Evolutionary conservation across 1,140 invertebrate species (phyloP), one percentile per base, ranked within the genome.

Genomic region (Atopsyche davidsoni): DNA sequence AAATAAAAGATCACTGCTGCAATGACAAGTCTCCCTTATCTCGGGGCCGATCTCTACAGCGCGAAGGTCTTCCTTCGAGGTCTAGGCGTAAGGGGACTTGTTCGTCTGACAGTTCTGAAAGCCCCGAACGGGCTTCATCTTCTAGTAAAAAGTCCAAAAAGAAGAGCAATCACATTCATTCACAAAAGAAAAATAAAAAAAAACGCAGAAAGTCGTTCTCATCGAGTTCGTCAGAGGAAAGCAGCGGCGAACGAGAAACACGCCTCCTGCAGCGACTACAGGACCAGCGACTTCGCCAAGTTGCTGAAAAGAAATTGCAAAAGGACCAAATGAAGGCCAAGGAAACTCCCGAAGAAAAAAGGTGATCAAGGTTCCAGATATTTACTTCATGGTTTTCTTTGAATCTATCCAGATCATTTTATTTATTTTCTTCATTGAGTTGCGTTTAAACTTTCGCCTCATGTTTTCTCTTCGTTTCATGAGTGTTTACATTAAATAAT

Each of bases 331-430:
- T 87, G 58, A 98, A 98, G 73, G 82, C 87, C 0, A 82, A 82
- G 34, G 96, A 98, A 77, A 97, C 95, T 1, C 88, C 93, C 1
- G 94, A 97, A 68, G 92, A 98, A 63, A 98, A 97, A 65, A 71
- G 70, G 70, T 72, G 57, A n/a, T n/a, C n/a, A n/a, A n/a, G n/a
- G n/a, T n/a, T n/a, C n/a, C n/a, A n/a, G n/a, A n/a, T n/a, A 13
- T 57, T 45, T 32, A 9, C 14, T 13, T 31, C 23, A 9, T 44
- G 7, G 6, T 7, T n/a, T 28, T n/a, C n/a, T n/a, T n/a, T n/a
- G n/a, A n/a, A n/a, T n/a, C n/a, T n/a, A n/a, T n/a, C n/a, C n/a
- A 14, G 24, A 7, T 28, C n/a, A 7, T 28, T 28, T 28, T 28
- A 28, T 28, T 6, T 28, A 28, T 28, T 28, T 28, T 28, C 24